Base-by-base conservation (phyloP, 2,113 vertebrate genomes). In the Thalassarche chlororhynchos region DNA sequence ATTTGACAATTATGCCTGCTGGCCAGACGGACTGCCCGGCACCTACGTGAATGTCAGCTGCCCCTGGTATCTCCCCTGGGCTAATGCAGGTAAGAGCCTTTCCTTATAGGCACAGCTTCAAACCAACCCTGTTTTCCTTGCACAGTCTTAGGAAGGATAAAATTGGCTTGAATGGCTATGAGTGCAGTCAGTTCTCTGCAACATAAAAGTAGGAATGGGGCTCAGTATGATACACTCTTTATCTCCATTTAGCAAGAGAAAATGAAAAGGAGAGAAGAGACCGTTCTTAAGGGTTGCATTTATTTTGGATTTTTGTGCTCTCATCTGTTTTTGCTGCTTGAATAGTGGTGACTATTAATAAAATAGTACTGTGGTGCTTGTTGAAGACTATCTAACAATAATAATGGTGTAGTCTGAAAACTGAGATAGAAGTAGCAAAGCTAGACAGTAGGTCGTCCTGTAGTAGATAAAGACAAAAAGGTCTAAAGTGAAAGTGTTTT, bases 41-140 rank as follows among this genome's bases (percentile, higher is more conserved):
- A 98, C 98, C 38, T 98, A 98, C 0, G 98, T 99, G 94, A 99
- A 99, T 36, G 99, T 99, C 58, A 99, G 99, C 93, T 99, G 99
- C 89, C 99, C 99, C n/a, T 99, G 99, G 99, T 99, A 99, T 85
- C 98, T 99, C 44, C 99, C 99, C 66, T 99, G 99, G 99, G 97
- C 98, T 94, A 96, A 55, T 34, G 97, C 98, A 95, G 99, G 99
- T 99, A 93, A 97, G 95, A 90, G 7, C 14, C 17, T 54, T 69
- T 57, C 11, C 55, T 84, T 58, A 13, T 2, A 49, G 42, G 55
- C 51, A 28, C 8, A 61, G 54, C 44, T 70, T 92, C 31, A 85
- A 85, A 40, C 23, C 34, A 81, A 3, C 34, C 7, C 26, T 76
- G 4, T 49, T 94, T 60, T 87, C 42, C 19, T 64, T 65, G 4